phyloP scores from a whole-genome alignment of 2,888 invertebrate genomes.

The Hypercompe scribonia region DNA sequence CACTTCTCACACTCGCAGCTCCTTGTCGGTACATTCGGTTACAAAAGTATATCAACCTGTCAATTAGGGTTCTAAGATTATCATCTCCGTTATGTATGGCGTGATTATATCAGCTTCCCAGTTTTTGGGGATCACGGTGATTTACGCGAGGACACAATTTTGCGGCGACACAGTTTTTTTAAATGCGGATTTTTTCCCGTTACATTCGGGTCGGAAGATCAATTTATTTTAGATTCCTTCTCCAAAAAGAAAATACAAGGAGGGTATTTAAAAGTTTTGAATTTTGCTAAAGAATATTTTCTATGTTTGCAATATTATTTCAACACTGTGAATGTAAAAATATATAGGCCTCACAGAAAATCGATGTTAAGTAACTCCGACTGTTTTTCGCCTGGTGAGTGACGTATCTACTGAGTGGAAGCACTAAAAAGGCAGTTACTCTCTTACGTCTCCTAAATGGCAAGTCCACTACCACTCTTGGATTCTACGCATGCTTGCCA shows the following conservation, averaged over 20 bases:
- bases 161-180: not conserved
- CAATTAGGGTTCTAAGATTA: conserved; percentile 74
- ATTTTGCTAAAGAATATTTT: not conserved
- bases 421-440: no score
- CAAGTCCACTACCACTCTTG: no score
- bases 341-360: no score
- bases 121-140: conserved; percentile 55
- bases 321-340: no score
- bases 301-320: no score
- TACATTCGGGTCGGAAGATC: not conserved
- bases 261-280: not conserved
- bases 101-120: conserved; percentile 57
- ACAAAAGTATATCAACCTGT: conserved; percentile 72
- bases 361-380: no score
- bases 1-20: conserved; percentile 27
- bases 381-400: no score
- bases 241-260: not conserved
- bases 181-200: not conserved
- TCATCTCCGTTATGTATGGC: conserved; percentile 66
- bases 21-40: conserved; percentile 47
- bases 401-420: no score
- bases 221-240: not conserved
- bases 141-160: conserved; percentile 41
- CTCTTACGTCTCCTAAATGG: no score
- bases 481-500: no score